Evolutionary conservation across 2,888 invertebrate species (phyloP), one percentile per base, ranked within the genome.

Genomic region (Xestia c-nigrum): DNA sequence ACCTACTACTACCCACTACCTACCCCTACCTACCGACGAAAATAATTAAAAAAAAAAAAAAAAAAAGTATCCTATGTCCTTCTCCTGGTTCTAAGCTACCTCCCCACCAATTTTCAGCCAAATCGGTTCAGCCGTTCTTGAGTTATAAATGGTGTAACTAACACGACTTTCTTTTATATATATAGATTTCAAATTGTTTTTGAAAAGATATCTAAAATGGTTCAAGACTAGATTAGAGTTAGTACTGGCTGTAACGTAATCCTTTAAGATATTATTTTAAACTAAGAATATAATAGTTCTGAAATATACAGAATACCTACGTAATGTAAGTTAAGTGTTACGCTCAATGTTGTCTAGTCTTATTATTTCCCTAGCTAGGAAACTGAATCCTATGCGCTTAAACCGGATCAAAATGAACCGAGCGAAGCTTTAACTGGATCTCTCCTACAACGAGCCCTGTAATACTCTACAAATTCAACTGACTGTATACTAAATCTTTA

Each of bases 351-450:
- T 88, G 88, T 88, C 85, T 89, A 88, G 88, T 87, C 84, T 88
- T 92, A 89, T 90, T 90, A 90, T 90, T 89, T 87, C 80, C 81
- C 84, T 86, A 87, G 88, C 87, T 88, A 87, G 86, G 77, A 88
- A 91, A 89, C 91, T 88, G 90, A 88, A 91, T 92, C 87, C 89
- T 88, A 88, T 84, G 90, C 90, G 90, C 91, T 93, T 93, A 92
- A 92, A 90, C 88, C 80, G 92, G 93, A 92, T 91, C 92, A 93
- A 86, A 88, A 82, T 86, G 88, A 90, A 90, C 90, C 87, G 89
- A 86, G 89, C 87, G 89, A 82, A 87, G 92, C 88, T 91, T 93
- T 93, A 92, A 91, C 88, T 86, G 89, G 91, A 92, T 93, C 90
- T 88, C 86, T 83, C 78, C 79, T 86, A 90, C 89, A 89, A 87